phyloP scores from a whole-genome alignment of 2,888 invertebrate genomes.

The Apodemia mormo region DNA sequence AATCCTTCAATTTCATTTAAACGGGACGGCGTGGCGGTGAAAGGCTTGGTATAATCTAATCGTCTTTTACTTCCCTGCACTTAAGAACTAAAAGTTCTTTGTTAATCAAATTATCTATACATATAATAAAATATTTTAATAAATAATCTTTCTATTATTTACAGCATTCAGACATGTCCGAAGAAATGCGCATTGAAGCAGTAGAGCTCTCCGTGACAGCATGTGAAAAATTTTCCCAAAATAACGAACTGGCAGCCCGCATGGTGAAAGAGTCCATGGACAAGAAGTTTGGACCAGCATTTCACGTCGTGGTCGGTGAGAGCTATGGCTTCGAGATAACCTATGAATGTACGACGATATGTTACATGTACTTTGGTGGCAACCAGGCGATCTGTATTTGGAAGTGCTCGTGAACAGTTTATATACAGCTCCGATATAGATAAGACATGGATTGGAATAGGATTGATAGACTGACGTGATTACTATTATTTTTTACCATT shows the following conservation, averaged over 20 bases:
- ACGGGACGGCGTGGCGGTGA: no score
- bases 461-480: no score
- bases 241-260: slow-evolving; percentile 94
- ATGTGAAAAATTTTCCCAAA: slow-evolving; percentile 93
- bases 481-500: background rate
- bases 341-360: slow-evolving; percentile 92
- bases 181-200: slow-evolving; percentile 94
- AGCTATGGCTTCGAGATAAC: slow-evolving; percentile 96
- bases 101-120: no score
- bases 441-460: background rate
- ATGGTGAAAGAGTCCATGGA: slow-evolving; percentile 98
- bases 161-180: slow-evolving; percentile 95
- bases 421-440: background rate
- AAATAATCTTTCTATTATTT: background rate
- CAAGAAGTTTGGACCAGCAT: slow-evolving; percentile 96
- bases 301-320: slow-evolving; percentile 98
- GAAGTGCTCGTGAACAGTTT: slow-evolving; percentile 87
- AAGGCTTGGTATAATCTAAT: no score
- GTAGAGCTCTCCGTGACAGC: slow-evolving; percentile 96
- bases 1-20: no score
- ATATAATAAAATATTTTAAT: no score
- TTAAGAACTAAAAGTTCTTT: no score
- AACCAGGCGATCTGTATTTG: slow-evolving; percentile 93
- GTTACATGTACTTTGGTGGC: slow-evolving; percentile 95
- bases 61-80: no score